Conservation (phyloP, 2,888 invertebrate genomes). For the Acrobasis repandana region DNA sequence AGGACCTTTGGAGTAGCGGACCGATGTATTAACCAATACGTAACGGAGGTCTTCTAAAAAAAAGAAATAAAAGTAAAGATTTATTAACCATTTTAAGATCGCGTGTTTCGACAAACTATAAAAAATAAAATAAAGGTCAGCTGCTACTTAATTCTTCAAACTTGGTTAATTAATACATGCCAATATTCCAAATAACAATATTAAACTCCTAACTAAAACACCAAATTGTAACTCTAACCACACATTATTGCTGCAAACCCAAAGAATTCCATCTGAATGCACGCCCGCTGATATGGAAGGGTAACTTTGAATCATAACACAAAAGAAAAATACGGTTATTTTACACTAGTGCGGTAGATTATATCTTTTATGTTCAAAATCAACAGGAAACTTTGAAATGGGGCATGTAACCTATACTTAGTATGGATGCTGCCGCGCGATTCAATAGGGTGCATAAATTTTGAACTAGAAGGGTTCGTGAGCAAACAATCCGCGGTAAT, state of each 20-base stretch:
- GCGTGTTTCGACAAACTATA: too few relatives aligned
- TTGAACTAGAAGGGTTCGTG: constrained; percentile 67
- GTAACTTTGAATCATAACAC: constrained; percentile 71
- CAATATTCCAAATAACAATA: constrained; percentile 2
- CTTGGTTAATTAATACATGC: not conserved
- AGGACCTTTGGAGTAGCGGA: too few relatives aligned
- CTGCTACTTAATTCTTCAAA: not conserved
- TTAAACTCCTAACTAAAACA: constrained; percentile 11
- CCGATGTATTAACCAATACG: too few relatives aligned
- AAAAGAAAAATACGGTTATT: constrained; percentile 80
- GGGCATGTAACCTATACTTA: constrained; percentile 83
- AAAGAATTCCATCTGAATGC: constrained; percentile 57
- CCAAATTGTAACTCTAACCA: constrained; percentile 43
- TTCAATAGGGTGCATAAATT: constrained; percentile 77
- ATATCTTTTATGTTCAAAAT: constrained; percentile 81
- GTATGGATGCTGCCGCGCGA: constrained; percentile 68
- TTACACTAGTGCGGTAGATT: constrained; percentile 82
- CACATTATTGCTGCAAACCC: constrained; percentile 47
- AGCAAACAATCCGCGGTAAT: constrained; percentile 57
- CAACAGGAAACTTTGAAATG: constrained; percentile 82
- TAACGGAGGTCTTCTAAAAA: too few relatives aligned
- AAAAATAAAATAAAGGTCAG: not conserved
- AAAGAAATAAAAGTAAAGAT: too few relatives aligned
- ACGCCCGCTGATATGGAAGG: constrained; percentile 62
- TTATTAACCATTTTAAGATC: too few relatives aligned